Evolutionary conservation across 2,113 vertebrate genomes (phyloP).

Genomic region (Cisticola juncidis): DNA sequence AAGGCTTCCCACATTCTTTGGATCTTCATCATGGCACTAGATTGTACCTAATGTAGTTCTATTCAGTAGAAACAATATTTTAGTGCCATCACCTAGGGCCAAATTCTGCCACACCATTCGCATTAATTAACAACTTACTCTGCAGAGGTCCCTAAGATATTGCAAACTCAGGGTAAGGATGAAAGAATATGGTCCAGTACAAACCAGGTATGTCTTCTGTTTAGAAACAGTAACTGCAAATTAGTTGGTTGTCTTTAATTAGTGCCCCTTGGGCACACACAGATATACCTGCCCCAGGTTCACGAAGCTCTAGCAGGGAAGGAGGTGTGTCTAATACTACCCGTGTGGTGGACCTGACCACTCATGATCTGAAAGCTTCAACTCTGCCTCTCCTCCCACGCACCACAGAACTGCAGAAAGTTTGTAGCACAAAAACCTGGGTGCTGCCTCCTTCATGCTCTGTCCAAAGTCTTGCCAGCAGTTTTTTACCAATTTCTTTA

Average conservation of each 20-base stretch:
- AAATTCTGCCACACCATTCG: not conserved
- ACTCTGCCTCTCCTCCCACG: not conserved
- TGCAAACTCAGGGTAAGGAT: not conserved
- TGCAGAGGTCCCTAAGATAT: not conserved
- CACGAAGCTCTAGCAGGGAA: not conserved
- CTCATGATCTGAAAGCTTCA: not conserved
- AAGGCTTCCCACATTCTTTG: not conserved
- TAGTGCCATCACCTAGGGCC: not conserved
- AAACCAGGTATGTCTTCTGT: not conserved
- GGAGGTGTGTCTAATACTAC: not conserved
- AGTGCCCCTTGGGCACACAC: not conserved
- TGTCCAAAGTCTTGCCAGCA: not conserved
- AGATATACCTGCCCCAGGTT: not conserved
- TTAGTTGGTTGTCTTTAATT: not conserved
- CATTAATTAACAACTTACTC: not conserved
- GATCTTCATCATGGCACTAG: not conserved
- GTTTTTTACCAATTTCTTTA: not conserved
- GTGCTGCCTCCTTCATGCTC: not conserved
- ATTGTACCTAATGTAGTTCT: not conserved
- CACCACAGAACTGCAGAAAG: not conserved
- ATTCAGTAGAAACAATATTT: not conserved
- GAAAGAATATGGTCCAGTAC: not conserved
- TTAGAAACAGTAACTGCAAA: not conserved
- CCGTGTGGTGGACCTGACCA: fast-evolving
- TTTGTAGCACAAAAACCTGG: not conserved